Evolutionary conservation across 2,113 vertebrate genomes (phyloP).

Genomic region (Megatriorchis doriae): DNA sequence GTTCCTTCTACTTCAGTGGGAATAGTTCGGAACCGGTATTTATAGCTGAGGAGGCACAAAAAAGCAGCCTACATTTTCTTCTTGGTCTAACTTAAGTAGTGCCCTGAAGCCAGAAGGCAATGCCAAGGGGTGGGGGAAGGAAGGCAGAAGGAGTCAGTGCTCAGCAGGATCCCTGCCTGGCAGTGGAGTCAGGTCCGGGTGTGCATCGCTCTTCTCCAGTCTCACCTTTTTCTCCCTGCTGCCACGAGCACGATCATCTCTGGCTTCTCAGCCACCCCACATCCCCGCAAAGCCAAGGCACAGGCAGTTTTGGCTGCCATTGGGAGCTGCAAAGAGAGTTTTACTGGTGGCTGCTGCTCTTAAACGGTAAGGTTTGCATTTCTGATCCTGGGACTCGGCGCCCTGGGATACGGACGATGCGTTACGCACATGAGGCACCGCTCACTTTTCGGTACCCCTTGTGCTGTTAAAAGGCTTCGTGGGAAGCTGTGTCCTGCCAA

Average conservation of each 20-base stretch:
- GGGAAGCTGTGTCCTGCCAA: background rate
- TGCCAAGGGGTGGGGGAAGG: rapidly evolving
- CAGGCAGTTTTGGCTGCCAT: rapidly evolving
- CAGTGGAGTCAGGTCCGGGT: too few species aligned
- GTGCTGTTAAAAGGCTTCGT: background rate
- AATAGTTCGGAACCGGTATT: rapidly evolving
- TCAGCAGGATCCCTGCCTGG: rapidly evolving
- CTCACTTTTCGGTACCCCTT: too few species aligned
- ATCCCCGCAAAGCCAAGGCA: background rate
- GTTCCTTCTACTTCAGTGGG: background rate
- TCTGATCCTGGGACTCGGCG: background rate
- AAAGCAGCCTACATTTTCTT: background rate
- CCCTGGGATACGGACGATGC: background rate
- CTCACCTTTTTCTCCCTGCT: background rate
- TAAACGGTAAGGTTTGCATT: background rate
- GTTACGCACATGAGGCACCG: rapidly evolving
- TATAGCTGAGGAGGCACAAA: background rate
- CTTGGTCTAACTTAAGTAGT: background rate
- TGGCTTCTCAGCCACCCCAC: background rate
- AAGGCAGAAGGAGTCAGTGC: rapidly evolving
- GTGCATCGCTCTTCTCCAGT: background rate
- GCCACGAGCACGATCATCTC: background rate
- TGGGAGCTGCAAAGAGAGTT: background rate
- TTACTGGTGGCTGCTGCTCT: background rate
- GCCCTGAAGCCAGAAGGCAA: background rate